Evolutionary conservation across 2,113 vertebrate species (phyloP), one percentile per base, ranked within the genome.

Genomic region (Dissostichus mawsoni): DNA sequence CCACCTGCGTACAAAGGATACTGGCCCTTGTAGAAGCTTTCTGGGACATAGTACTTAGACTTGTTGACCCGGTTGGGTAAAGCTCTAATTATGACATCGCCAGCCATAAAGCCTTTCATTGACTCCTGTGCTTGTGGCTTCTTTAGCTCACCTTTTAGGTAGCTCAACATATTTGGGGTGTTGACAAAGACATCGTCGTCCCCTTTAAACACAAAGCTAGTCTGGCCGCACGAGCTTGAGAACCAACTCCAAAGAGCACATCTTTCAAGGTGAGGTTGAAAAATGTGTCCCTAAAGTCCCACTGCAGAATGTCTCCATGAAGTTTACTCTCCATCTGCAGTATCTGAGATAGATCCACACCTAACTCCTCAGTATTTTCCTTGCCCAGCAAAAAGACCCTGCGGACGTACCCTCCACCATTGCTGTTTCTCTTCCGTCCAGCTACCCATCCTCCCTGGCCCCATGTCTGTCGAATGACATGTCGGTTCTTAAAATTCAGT

Each of bases 201-300:
- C 0, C 95, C 95, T 69, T 95, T 95, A 5, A 96, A 93, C 76
- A 96, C 61, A 4, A 94, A 96, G 8, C 2, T 72, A 1, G 81
- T 75, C 3, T 25, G 29, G 2, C 44, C 13, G 69, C 95, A 96
- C 48, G 1, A 29, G 18, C 1, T 5, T 0, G 85, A 82, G 48
- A 95, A 92, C 95, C 95, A 96, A 2, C 59, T 73, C 93, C 94
- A 95, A 96, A 95, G 8, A 94, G 91, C 70, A 96, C 80, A 17
- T 96, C 95, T 77, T 96, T 96, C 71, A 96, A 45, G 1, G 94
- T 95, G 52, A 95, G 93, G 88, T 96, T 96, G 74, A 94, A 94
- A 77, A 96, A 95, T 0, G 94, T 94, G 81, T 96, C 95, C 9
- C 57, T 74, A 69, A 96, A 95, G 80, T 94, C 92, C 95, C 95